Percentiles rank a stretch among this genome's conserved stretches.
These are phyloP conservation scores for Drosophila nr. medialis DNA, from an alignment of 2,888 invertebrate species.

Conservation along the genomic window DNA sequence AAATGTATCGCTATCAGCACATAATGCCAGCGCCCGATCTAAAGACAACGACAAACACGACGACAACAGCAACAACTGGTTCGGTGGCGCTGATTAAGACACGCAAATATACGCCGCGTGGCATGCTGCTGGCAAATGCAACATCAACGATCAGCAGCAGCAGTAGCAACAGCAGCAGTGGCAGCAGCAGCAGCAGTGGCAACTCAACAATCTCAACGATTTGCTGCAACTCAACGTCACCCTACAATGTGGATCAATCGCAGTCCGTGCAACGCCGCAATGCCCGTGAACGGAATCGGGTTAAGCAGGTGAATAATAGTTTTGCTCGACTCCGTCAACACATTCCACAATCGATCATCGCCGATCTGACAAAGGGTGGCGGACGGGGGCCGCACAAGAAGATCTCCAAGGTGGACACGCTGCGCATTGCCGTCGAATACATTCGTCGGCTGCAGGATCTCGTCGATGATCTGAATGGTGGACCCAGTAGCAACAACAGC, in stretches of 20 bases:
- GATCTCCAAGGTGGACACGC: constrained; percentile 94
- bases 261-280: constrained; percentile 95
- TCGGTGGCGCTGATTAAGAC: constrained; percentile 87
- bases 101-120: constrained; percentile 88
- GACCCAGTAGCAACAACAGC: constrained; percentile 51
- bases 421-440: constrained; percentile 95
- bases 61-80: constrained; percentile 38
- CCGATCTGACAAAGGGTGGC: constrained; percentile 88
- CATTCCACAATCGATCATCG: constrained; percentile 92
- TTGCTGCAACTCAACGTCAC: constrained; percentile 28
- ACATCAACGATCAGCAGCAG: constrained; percentile 11
- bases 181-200: constrained; percentile 6
- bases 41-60: constrained; percentile 37
- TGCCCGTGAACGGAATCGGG: constrained; percentile 96
- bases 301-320: constrained; percentile 97
- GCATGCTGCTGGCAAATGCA: constrained; percentile 64
- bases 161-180: constrained; percentile 20
- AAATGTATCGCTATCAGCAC: constrained; percentile 80
- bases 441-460: constrained; percentile 93
- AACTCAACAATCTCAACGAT: constrained; percentile 10
- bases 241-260: constrained; percentile 87
- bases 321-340: constrained; percentile 95
- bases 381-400: constrained; percentile 92
- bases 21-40: constrained; percentile 71
- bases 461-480: constrained; percentile 85